These are phyloP conservation scores for Pheosia gnoma DNA, from an alignment of 2,888 invertebrate genomes.

Conservation along the genomic window DNA sequence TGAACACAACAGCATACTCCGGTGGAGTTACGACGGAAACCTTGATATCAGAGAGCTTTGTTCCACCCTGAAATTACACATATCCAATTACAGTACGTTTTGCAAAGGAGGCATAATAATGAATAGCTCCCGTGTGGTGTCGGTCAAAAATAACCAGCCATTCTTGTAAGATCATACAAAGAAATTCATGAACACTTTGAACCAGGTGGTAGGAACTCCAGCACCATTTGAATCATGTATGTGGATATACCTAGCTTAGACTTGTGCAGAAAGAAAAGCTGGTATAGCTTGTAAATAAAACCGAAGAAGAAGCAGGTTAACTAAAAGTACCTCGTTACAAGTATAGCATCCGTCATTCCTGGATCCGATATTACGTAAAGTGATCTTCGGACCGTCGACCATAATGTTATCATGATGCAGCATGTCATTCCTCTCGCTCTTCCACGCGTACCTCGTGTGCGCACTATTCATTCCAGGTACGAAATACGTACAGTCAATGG, in stretches of 20 bases:
- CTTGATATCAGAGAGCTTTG: neutral
- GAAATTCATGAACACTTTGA: no score
- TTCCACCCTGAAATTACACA: neutral
- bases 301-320: no score
- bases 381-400: neutral
- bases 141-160: no score
- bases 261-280: no score
- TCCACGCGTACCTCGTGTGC: neutral
- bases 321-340: neutral
- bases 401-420: neutral
- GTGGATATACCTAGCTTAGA: no score
- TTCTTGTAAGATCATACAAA: no score
- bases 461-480: neutral
- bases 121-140: no score
- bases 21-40: constrained; percentile 1
- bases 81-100: neutral
- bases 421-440: neutral
- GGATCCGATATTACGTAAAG: neutral
- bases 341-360: neutral
- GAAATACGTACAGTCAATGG: constrained; percentile 15
- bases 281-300: no score
- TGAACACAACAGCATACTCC: neutral
- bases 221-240: no score
- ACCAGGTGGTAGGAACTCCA: no score
- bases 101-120: no score